Evolutionary conservation across 2,888 invertebrate species (phyloP), one percentile per base, ranked within the genome.

Genomic region (Erebia epiphron): DNA sequence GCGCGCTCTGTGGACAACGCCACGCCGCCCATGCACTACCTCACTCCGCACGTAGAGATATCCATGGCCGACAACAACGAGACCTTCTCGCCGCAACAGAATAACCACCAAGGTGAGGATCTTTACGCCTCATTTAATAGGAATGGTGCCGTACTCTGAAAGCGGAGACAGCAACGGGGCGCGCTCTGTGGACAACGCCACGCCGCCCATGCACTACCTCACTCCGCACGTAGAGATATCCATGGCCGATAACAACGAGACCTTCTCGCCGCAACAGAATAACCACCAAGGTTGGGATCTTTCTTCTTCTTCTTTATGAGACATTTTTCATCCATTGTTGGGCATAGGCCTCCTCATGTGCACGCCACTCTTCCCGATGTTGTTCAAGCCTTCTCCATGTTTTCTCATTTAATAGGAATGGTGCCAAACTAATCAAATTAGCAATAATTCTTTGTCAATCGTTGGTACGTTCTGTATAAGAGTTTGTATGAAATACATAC

Each of bases 211-310:
- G 97, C 97, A 98, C 87, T 98, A 98, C 84, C 94, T 98, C 56
- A 97, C 98, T 52, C 98, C 98, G 8, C 98, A 98, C 79, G 97
- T 98, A 50, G 98, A 98, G 92, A 98, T 98, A 86, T 97, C 97
- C 56, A 97, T 97, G 95, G 96, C 97, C 18, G 97, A 97, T 83
- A 96, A 96, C 74, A 96, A 96, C 77, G 96, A 96, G 80, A 95
- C 95, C 1, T 95, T 94, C 80, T 95, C 95, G 65, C 95, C 95
- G 0, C 91, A 94, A 35, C 92, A 94, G 81, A 80, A 81, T 11
- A 92, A 93, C 76, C 90, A 92, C 77, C 82, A 26, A 26, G 26
- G 26, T 26, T 3, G 26, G 26, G 26, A 46, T 11, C 46, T 46
- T 46, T 11, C 13, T 46, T 46, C 1, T 9, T 11, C 46, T 46